phyloP scores from a whole-genome alignment of 2,888 invertebrate species.

The Cephus pygmeus region DNA sequence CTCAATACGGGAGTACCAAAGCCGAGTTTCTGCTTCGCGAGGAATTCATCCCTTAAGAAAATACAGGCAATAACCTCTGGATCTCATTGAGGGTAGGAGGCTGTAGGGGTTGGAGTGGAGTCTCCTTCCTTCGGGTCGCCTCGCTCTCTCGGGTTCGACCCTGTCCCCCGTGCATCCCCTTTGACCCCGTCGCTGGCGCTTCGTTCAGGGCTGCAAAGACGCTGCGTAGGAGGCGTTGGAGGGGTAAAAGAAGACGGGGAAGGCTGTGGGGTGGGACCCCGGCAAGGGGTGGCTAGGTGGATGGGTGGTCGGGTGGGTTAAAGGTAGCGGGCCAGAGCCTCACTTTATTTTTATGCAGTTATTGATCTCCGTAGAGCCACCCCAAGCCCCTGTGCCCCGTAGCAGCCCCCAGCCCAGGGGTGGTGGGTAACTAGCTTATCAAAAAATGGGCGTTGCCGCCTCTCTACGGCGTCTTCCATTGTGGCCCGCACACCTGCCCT shows the following conservation, averaged over 20 bases:
- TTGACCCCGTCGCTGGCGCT: conserved; percentile 1
- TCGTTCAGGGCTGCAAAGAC: conserved; percentile 19
- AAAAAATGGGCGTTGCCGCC: conserved; percentile 67
- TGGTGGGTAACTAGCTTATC: conserved; percentile 65
- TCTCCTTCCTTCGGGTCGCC: neutral
- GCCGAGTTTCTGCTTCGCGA: neutral
- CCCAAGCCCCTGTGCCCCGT: conserved; percentile 1
- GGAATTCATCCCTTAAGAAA: conserved; percentile 49
- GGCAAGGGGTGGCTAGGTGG: conserved; percentile 28
- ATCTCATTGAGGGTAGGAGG: conserved; percentile 46
- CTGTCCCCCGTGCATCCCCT: neutral
- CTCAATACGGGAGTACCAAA: neutral
- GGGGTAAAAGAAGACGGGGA: conserved; percentile 20
- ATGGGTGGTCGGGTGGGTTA: conserved; percentile 50
- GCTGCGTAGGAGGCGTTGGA: conserved; percentile 29
- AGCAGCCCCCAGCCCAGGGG: conserved; percentile 38
- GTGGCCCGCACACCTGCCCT: conserved; percentile 55
- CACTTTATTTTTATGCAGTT: conserved; percentile 67
- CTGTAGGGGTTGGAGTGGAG: conserved; percentile 14
- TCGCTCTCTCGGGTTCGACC: conserved; percentile 2
- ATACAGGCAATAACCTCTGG: conserved; percentile 61
- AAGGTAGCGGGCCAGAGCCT: conserved; percentile 65
- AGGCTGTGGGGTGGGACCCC: conserved; percentile 26
- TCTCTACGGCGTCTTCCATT: conserved; percentile 57
- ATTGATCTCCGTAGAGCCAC: conserved; percentile 62